Evolutionary conservation across 2,113 vertebrate genomes (phyloP).

Genomic region (Otolemur garnettii): DNA sequence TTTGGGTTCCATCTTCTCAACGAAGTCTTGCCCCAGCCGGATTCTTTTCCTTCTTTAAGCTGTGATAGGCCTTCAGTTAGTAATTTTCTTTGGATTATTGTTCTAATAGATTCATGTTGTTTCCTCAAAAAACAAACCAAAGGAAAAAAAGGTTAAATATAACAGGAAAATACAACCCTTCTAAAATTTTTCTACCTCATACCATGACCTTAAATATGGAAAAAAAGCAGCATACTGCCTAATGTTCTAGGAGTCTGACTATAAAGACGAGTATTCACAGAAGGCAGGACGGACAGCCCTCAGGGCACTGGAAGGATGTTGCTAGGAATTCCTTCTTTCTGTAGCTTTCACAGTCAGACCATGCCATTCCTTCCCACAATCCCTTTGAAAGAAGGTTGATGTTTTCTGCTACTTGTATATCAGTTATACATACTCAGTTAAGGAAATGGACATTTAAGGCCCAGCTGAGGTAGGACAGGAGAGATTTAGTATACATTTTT

Average conservation of each 20-base stretch:
- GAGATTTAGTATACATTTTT: background rate
- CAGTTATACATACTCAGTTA: background rate
- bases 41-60: background rate
- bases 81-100: background rate
- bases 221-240: background rate
- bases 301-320: background rate
- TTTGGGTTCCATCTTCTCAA: background rate
- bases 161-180: background rate
- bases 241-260: background rate
- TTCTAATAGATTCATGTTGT: background rate
- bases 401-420: background rate
- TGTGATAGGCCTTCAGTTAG: background rate
- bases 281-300: background rate
- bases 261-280: background rate
- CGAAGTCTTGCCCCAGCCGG: background rate
- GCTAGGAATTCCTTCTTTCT: background rate
- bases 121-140: background rate
- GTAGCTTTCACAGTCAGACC: background rate
- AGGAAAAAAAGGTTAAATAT: too few species aligned
- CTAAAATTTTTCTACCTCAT: background rate
- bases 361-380: background rate
- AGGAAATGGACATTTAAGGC: background rate
- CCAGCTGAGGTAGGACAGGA: background rate
- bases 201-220: background rate
- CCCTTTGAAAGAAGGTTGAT: background rate